Conservation (phyloP, 2,113 vertebrate genomes). For the Pygoscelis adeliae region DNA sequence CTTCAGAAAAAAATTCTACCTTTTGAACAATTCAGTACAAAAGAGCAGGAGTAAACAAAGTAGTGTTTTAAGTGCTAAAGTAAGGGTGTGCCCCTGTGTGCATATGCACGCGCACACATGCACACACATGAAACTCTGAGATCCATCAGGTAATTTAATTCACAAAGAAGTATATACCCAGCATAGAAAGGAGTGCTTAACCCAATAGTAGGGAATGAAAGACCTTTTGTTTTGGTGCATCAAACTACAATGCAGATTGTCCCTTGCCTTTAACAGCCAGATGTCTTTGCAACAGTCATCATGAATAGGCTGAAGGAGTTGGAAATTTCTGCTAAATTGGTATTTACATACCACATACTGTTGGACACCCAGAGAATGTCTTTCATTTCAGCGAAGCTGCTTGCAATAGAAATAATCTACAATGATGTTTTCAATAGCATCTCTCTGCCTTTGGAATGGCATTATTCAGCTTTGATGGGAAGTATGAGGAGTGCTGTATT, state of each 20-base stretch:
- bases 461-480: background rate
- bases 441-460: constrained; percentile 12
- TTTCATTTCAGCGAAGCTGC: constrained; percentile 1
- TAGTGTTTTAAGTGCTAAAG: background rate
- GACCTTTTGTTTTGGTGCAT: background rate
- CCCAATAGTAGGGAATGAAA: background rate
- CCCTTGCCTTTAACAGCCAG: background rate
- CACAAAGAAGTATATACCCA: background rate
- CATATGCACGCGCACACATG: fast-evolving
- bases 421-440: background rate
- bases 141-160: background rate
- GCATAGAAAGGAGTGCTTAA: background rate
- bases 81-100: background rate
- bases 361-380: background rate
- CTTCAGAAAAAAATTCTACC: background rate
- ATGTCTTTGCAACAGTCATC: background rate
- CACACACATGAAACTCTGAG: fast-evolving
- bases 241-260: background rate
- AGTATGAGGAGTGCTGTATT: background rate
- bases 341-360: background rate
- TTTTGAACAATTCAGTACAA: background rate
- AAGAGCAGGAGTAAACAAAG: background rate
- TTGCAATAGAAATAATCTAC: background rate
- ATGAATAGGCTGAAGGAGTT: background rate
- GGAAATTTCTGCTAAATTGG: background rate